These are phyloP conservation scores for Puntigrus tetrazona DNA, from an alignment of 2,113 vertebrate species.

Conservation along the genomic window DNA sequence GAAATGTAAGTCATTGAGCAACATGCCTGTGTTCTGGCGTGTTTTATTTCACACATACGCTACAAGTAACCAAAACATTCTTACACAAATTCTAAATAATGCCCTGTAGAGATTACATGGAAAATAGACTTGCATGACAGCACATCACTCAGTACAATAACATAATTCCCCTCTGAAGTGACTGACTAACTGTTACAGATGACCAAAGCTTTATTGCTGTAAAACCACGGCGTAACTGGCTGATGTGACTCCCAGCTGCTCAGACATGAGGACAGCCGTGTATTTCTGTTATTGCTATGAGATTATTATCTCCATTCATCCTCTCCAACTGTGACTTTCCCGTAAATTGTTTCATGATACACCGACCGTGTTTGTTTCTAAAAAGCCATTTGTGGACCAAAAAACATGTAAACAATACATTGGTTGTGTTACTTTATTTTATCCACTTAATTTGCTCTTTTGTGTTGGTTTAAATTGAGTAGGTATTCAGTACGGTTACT, in stretches of 20 bases:
- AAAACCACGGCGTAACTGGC: constrained; percentile 70
- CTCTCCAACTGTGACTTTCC: not conserved
- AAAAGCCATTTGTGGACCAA: not conserved
- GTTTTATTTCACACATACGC: not conserved
- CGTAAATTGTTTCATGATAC: not conserved
- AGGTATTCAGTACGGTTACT: constrained; percentile 69
- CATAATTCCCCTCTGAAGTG: not conserved
- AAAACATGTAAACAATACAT: not conserved
- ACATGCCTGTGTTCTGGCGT: not conserved
- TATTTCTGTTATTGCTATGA: constrained; percentile 58
- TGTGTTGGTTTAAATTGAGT: constrained; percentile 65
- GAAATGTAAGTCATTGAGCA: not conserved
- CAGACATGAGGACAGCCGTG: constrained; percentile 57
- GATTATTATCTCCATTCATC: constrained; percentile 58
- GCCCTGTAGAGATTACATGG: not conserved
- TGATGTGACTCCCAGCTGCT: constrained; percentile 71
- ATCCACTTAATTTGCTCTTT: constrained; percentile 61
- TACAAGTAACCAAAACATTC: not conserved
- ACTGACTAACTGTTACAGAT: constrained; percentile 57
- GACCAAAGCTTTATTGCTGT: constrained; percentile 72
- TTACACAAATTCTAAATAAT: not conserved
- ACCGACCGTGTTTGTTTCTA: constrained; percentile 37
- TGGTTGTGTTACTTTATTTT: not conserved
- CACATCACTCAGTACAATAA: not conserved
- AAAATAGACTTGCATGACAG: not conserved